Evolutionary conservation across 2,888 invertebrate species (phyloP).

Genomic region (Nysson spinosus): DNA sequence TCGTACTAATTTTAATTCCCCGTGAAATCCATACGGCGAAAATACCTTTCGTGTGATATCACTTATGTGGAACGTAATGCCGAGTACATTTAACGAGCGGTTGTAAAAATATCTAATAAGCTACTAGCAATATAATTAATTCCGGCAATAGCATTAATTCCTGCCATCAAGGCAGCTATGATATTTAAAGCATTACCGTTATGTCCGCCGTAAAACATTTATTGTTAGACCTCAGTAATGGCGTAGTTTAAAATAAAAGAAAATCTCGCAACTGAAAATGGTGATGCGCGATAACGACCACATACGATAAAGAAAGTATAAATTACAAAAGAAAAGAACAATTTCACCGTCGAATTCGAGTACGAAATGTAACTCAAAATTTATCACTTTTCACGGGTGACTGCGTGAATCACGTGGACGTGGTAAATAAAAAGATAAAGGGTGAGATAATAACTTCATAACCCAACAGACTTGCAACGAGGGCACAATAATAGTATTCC

Average conservation of each 20-base stretch:
- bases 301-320: no score
- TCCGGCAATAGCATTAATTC: constrained; percentile 36
- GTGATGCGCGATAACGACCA: no score
- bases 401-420: constrained; percentile 39
- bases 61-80: constrained; percentile 22
- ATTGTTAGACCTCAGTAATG: no score
- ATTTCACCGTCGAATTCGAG: no score
- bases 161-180: constrained; percentile 24
- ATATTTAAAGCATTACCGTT: constrained; percentile 32
- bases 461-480: constrained; percentile 25
- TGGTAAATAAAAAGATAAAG: constrained; percentile 25
- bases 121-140: constrained; percentile 48
- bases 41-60: constrained; percentile 50
- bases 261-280: no score
- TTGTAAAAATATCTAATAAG: constrained; percentile 49
- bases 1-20: constrained; percentile 38
- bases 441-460: constrained; percentile 25
- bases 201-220: constrained; percentile 42
- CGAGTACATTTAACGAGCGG: constrained; percentile 42
- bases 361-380: no score
- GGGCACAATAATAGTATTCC: constrained; percentile 48
- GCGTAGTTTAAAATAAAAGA: no score
- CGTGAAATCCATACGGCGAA: constrained; percentile 36
- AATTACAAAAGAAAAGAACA: no score
- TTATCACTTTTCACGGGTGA: background rate